Conservation (phyloP, 2,888 invertebrate species). For the Trimorus sp. region DNA sequence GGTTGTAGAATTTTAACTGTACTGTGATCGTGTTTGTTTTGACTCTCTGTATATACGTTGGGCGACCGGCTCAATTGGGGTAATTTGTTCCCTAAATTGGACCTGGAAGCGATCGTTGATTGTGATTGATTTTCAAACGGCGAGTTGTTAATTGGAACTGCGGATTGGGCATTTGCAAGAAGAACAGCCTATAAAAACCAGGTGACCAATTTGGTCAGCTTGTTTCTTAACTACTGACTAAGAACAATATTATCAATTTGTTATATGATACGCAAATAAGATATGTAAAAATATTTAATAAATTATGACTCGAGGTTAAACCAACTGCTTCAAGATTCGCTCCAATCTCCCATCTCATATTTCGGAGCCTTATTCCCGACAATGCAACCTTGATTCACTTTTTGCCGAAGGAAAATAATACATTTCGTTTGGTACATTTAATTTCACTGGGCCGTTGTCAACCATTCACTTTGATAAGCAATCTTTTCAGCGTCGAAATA, state of each 20-base stretch:
- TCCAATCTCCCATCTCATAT: too few species aligned
- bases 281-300: constrained; percentile 54
- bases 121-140: too few species aligned
- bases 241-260: constrained; percentile 51
- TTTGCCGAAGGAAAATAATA: too few species aligned
- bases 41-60: constrained; percentile 49
- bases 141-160: background rate
- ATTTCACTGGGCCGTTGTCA: too few species aligned
- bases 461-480: too few species aligned
- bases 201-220: constrained; percentile 19
- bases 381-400: too few species aligned
- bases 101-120: constrained; percentile 8
- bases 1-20: constrained; percentile 39
- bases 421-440: too few species aligned
- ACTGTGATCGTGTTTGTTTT: constrained; percentile 33
- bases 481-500: too few species aligned
- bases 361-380: too few species aligned
- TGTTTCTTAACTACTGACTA: constrained; percentile 54
- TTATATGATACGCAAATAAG: constrained; percentile 42
- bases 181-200: too few species aligned
- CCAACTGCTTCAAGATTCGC: too few species aligned
- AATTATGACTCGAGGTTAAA: constrained; percentile 17
- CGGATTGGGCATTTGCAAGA: too few species aligned
- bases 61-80: constrained; percentile 25
- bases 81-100: constrained; percentile 47